Conservation (phyloP, 2,113 vertebrate genomes). For the Cynopterus brachyotis region DNA sequence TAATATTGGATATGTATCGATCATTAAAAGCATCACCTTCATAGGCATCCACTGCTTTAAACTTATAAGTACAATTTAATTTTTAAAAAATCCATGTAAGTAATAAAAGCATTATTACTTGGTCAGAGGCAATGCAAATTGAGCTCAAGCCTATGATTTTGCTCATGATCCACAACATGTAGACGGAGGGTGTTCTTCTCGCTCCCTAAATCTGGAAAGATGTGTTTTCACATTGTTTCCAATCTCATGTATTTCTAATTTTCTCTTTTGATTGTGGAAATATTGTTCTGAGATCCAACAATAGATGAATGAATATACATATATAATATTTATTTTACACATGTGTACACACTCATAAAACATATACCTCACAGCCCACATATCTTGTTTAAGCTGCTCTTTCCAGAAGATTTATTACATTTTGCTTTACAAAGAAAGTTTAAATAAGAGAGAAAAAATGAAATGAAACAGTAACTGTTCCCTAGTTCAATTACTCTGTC, state of each 20-base stretch:
- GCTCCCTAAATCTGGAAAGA: neutral
- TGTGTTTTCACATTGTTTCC: neutral
- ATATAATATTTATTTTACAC: neutral
- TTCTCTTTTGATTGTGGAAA: neutral
- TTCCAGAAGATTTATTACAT: slow-evolving; percentile 65
- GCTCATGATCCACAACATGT: neutral
- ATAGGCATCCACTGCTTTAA: neutral
- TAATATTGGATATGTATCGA: neutral
- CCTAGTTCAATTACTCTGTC: slow-evolving; percentile 68
- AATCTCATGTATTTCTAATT: neutral
- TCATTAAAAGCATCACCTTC: neutral
- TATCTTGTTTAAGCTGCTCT: slow-evolving; percentile 46
- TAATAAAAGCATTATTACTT: neutral
- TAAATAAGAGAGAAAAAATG: slow-evolving; percentile 66
- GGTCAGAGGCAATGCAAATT: neutral
- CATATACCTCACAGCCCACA: neutral
- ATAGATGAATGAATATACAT: neutral
- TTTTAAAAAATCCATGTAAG: neutral
- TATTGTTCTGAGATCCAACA: neutral
- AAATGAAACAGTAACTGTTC: slow-evolving; percentile 68
- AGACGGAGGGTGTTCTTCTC: neutral
- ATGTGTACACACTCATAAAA: neutral
- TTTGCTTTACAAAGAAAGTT: slow-evolving; percentile 73
- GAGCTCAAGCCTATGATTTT: neutral
- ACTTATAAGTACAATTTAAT: neutral